Conservation (phyloP, 1,140 invertebrate genomes). For the Drosophila obscura region DNA sequence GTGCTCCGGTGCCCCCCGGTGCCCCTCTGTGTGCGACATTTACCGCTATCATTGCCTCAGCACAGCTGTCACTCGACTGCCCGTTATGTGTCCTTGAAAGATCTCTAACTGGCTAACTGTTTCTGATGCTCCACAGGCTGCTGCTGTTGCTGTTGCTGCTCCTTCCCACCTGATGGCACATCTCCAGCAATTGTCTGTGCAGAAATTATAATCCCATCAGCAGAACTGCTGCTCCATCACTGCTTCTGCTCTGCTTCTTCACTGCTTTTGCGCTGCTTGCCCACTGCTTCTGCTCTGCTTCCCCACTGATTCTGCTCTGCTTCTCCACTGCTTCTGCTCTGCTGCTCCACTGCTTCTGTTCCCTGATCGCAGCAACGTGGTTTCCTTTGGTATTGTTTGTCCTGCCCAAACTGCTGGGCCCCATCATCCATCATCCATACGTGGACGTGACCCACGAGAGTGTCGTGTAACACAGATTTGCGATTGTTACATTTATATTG, state of each 20-base stretch:
- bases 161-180: conserved; percentile 2
- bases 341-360: too few relatives aligned
- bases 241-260: too few relatives aligned
- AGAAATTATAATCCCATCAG: conserved; percentile 43
- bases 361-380: conserved; percentile 11
- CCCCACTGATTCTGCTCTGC: too few relatives aligned
- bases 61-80: conserved; percentile 53
- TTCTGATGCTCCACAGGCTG: conserved; percentile 27
- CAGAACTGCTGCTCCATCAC: not conserved
- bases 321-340: too few relatives aligned
- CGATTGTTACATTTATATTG: conserved; percentile 58
- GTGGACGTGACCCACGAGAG: conserved; percentile 20
- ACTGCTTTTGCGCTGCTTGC: too few relatives aligned
- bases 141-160: not conserved
- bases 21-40: conserved; percentile 58
- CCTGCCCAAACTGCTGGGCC: conserved; percentile 23
- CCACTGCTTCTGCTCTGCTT: not conserved
- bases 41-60: conserved; percentile 49
- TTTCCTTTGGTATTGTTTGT: conserved; percentile 6
- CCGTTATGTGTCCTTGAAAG: conserved; percentile 78
- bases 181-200: conserved; percentile 14
- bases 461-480: conserved; percentile 54
- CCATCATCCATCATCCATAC: conserved; percentile 39
- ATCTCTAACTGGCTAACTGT: conserved; percentile 68
- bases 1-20: conserved; percentile 21